Evolutionary conservation across 2,113 vertebrate species (phyloP).

Genomic region (Prunella himalayana): DNA sequence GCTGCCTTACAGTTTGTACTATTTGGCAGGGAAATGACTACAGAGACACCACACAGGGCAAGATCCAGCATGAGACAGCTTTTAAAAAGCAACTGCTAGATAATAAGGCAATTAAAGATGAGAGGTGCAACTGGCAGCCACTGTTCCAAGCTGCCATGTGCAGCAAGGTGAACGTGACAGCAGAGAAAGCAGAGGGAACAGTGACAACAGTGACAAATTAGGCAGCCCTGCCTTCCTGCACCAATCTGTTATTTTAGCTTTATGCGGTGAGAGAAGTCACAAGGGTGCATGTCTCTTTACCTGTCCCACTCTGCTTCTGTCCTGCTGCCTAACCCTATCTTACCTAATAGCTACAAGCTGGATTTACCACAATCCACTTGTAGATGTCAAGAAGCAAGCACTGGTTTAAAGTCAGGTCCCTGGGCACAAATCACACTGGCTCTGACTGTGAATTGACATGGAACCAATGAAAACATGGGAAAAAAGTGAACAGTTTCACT

Average conservation of each 20-base stretch:
- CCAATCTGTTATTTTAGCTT: not conserved
- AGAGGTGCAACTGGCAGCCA: not conserved
- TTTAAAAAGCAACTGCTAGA: not conserved
- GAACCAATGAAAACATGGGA: not conserved
- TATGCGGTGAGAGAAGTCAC: not conserved
- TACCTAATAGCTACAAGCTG: not conserved
- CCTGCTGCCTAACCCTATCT: not conserved
- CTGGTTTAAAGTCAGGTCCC: not conserved
- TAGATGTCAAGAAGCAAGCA: not conserved
- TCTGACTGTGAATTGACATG: accelerated
- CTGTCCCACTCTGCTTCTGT: not conserved
- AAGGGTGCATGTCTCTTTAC: not conserved
- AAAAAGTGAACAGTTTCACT: not conserved
- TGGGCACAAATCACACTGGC: not conserved
- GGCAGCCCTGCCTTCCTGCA: not conserved
- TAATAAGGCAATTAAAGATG: not conserved
- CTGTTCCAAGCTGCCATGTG: not conserved
- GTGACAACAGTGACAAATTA: not conserved
- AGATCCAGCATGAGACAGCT: not conserved
- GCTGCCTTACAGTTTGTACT: not conserved
- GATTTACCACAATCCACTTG: not conserved
- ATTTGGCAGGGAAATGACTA: not conserved
- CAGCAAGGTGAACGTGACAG: not conserved
- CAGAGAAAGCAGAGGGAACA: not conserved
- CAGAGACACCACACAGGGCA: not conserved